phyloP scores from a whole-genome alignment of 1,140 invertebrate genomes.

The Mya arenaria region DNA sequence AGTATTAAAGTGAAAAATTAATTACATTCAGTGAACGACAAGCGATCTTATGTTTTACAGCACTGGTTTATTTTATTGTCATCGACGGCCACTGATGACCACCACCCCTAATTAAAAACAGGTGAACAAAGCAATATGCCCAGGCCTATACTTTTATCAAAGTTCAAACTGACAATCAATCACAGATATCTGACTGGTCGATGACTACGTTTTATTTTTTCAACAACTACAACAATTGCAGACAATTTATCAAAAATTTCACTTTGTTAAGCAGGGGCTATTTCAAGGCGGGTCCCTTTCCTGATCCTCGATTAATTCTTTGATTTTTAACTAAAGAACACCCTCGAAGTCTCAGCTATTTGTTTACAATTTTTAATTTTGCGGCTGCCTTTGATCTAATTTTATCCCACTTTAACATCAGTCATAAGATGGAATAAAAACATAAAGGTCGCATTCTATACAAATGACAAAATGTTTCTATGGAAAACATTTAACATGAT shows the following conservation, averaged over 20 bases:
- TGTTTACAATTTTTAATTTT: constrained; percentile 37
- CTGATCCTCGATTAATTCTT: background rate
- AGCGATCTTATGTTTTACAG: constrained; percentile 47
- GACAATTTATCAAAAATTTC: constrained; percentile 30
- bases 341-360: constrained; percentile 3
- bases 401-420: constrained; percentile 27
- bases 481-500: too few relatives aligned
- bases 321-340: background rate
- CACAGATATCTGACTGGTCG: constrained; percentile 34
- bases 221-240: constrained; percentile 28
- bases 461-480: too few relatives aligned
- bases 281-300: constrained; percentile 21
- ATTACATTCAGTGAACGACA: constrained; percentile 40
- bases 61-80: constrained; percentile 46
- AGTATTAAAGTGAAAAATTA: constrained; percentile 58
- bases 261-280: constrained; percentile 17
- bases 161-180: constrained; percentile 53
- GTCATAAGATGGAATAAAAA: constrained; percentile 5
- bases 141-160: constrained; percentile 42
- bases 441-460: too few relatives aligned
- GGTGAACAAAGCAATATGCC: constrained; percentile 49
- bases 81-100: constrained; percentile 40
- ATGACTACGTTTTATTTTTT: constrained; percentile 50
- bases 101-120: constrained; percentile 56
- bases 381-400: constrained; percentile 17